These are phyloP conservation scores for Caenorhabditis remanei DNA, from an alignment of 1,140 invertebrate genomes.

Conservation along the genomic window DNA sequence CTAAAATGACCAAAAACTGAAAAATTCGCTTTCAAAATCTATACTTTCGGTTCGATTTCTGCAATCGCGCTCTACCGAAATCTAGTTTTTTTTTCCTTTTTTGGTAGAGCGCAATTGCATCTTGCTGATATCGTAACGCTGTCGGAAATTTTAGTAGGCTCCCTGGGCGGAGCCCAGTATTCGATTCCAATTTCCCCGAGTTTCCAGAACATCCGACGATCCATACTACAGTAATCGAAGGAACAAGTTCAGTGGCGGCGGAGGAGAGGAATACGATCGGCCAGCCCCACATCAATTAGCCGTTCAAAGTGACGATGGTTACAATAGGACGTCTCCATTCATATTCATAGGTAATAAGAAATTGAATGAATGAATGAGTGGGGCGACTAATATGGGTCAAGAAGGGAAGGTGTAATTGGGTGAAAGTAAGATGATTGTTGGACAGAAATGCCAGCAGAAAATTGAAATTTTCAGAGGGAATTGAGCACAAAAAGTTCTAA, in stretches of 20 bases:
- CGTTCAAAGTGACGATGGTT: slow-evolving; percentile 11
- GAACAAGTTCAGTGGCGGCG: not conserved
- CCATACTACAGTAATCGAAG: slow-evolving; percentile 27
- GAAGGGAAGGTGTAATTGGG: slow-evolving; percentile 1
- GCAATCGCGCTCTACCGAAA: too few relatives aligned
- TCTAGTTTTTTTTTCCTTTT: too few relatives aligned
- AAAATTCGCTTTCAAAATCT: too few relatives aligned
- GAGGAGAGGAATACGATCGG: not conserved
- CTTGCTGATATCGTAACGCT: too few relatives aligned
- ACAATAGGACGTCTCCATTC: slow-evolving; percentile 39
- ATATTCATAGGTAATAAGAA: slow-evolving; percentile 50
- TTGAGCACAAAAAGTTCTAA: too few relatives aligned
- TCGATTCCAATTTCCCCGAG: too few relatives aligned
- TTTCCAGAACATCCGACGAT: slow-evolving; percentile 18
- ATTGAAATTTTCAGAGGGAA: not conserved
- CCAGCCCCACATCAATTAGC: slow-evolving; percentile 9
- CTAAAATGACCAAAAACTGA: too few relatives aligned
- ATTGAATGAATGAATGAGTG: not conserved
- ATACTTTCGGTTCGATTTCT: too few relatives aligned
- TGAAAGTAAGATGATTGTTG: not conserved
- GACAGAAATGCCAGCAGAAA: not conserved
- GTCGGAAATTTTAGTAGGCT: too few relatives aligned
- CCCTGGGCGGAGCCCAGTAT: too few relatives aligned
- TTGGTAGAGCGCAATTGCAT: too few relatives aligned
- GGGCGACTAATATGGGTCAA: not conserved